Evolutionary conservation across 2,113 vertebrate species (phyloP).

Genomic region (Sminthopsis crassicaudata): DNA sequence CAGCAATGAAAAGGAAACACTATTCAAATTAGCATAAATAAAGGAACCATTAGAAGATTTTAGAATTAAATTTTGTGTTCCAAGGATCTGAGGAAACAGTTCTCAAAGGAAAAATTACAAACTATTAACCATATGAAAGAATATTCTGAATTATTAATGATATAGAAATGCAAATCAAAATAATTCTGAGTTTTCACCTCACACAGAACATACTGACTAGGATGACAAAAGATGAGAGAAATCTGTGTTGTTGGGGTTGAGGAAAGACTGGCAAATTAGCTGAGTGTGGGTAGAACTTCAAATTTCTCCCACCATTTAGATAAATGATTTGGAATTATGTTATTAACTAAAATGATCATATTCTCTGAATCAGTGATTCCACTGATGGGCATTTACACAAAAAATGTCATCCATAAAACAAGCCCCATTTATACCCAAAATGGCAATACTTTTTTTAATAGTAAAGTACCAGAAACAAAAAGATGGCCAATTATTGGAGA

Average conservation of each 20-base stretch:
- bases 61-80: background rate
- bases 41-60: background rate
- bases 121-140: background rate
- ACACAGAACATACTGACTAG: background rate
- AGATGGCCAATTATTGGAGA: background rate
- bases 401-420: background rate
- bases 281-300: background rate
- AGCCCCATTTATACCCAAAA: background rate
- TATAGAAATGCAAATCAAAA: conserved; percentile 1
- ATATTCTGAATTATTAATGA: background rate
- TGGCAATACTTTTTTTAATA: background rate
- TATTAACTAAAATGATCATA: background rate
- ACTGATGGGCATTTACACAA: background rate
- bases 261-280: background rate
- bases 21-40: background rate
- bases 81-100: background rate
- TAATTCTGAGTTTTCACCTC: background rate
- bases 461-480: background rate
- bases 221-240: background rate
- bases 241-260: background rate
- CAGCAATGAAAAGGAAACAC: background rate
- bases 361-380: background rate
- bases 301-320: background rate
- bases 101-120: background rate
- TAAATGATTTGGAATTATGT: background rate